Evolutionary conservation across 2,888 invertebrate species (phyloP), one percentile per base, ranked within the genome.

Genomic region (Scaptodrosophila latifasciaeformis): DNA sequence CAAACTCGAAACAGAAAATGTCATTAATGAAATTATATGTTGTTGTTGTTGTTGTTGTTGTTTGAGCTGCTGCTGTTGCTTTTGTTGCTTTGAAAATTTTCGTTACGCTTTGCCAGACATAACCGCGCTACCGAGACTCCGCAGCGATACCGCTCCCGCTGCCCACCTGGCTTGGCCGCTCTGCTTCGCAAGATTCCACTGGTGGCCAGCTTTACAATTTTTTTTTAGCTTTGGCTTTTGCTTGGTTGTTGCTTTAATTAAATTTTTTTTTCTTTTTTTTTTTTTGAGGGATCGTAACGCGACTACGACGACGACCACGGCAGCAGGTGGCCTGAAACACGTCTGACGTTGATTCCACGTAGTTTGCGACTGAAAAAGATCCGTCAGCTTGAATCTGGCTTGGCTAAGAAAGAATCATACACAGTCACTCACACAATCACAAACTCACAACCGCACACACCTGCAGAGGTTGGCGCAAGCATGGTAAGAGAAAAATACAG

Each of bases 101-200:
- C 75, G 75, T 75, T 79, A 75, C 75, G 75, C 75, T 76, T 75
- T 72, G 70, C 67, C 80, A 75, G 77, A 67, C 77, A 75, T 79
- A 79, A 79, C 77, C n/a, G n/a, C n/a, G n/a, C n/a, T n/a, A n/a
- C n/a, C n/a, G 79, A 79, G 63, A 76, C 72, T n/a, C n/a, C n/a
- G n/a, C n/a, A n/a, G n/a, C n/a, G n/a, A n/a, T n/a, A n/a, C n/a
- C n/a, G n/a, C n/a, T n/a, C n/a, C n/a, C n/a, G n/a, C n/a, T n/a
- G 18, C 37, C 18, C 15, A 12, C 9, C 37, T 17, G 15, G 17
- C 18, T 17, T 39, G 29, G 4, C 15, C 48, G 76, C 67, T 34
- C 34, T 34, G 65, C 79, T 71, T 69, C 64, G 69, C 68, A 65
- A 65, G 65, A 60, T 59, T 62, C 59, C 51, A 44, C 59, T 59